Conservation (phyloP, 2,797 vertebrate species). For the Bufotes viridis region DNA sequence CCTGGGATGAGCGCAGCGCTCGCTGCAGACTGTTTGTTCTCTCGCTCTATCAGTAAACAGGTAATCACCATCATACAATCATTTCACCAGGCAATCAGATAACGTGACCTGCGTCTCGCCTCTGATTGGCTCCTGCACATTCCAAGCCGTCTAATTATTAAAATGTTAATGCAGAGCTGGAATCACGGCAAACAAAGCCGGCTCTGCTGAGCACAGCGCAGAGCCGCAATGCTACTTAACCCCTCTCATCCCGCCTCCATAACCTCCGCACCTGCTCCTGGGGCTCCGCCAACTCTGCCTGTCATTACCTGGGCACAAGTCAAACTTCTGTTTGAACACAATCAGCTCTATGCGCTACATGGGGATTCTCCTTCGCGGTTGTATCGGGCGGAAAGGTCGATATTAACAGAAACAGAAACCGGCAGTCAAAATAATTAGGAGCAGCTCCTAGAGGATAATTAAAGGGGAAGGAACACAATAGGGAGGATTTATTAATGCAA, state of each 20-base stretch:
- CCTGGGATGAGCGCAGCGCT: neutral
- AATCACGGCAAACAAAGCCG: conserved; percentile 14
- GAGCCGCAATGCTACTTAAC: neutral
- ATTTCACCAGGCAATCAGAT: conserved; percentile 50
- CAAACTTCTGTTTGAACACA: neutral
- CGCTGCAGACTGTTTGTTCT: conserved; percentile 41
- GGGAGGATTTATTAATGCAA: neutral
- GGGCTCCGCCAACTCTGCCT: neutral
- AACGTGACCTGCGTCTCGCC: conserved; percentile 36
- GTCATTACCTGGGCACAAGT: neutral
- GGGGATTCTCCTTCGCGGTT: neutral
- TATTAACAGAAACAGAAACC: neutral
- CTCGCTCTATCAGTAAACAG: conserved; percentile 42
- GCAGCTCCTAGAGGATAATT: neutral
- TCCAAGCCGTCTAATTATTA: conserved; percentile 50
- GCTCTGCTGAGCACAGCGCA: neutral
- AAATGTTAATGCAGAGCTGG: conserved; percentile 14
- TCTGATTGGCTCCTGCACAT: conserved; percentile 39
- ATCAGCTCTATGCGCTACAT: neutral
- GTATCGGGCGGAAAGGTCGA: neutral
- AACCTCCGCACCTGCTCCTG: neutral
- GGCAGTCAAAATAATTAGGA: neutral
- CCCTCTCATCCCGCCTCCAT: neutral
- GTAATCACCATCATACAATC: conserved; percentile 58
- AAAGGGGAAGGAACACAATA: neutral